phyloP scores from a whole-genome alignment of 2,888 invertebrate species.

The Drosophila multiciliata region DNA sequence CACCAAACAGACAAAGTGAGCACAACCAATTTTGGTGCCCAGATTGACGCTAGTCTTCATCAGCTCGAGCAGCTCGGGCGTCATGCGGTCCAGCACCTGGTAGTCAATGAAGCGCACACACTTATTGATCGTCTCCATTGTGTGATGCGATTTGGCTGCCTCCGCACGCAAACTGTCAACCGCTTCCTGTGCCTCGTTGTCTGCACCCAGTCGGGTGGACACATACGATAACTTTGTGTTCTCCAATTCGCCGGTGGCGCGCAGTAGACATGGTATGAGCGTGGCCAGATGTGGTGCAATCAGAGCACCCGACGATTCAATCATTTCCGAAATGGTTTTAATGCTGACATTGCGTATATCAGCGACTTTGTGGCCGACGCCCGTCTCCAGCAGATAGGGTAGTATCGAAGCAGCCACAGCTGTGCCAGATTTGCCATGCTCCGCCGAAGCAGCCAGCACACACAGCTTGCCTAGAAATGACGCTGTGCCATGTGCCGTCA shows the following conservation, averaged over 20 bases:
- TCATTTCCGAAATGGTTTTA: slow-evolving; percentile 93
- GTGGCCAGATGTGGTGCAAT: slow-evolving; percentile 92
- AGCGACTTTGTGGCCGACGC: slow-evolving; percentile 91
- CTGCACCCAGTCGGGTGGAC: slow-evolving; percentile 90
- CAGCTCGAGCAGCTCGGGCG: slow-evolving; percentile 92
- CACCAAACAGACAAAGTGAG: slow-evolving; percentile 91
- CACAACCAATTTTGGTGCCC: slow-evolving; percentile 93
- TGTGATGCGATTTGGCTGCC: slow-evolving; percentile 93
- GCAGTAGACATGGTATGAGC: slow-evolving; percentile 93
- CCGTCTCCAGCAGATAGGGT: slow-evolving; percentile 92
- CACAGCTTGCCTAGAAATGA: slow-evolving; percentile 91
- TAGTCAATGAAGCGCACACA: slow-evolving; percentile 91
- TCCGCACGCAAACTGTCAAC: slow-evolving; percentile 93
- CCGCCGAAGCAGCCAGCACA: slow-evolving; percentile 88
- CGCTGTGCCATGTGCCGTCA: slow-evolving; percentile 90
- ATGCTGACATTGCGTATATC: slow-evolving; percentile 93
- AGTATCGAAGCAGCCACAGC: slow-evolving; percentile 90
- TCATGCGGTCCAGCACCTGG: slow-evolving; percentile 90
- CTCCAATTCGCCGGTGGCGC: slow-evolving; percentile 95
- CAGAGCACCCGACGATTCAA: slow-evolving; percentile 91
- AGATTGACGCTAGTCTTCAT: slow-evolving; percentile 92
- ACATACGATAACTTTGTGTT: slow-evolving; percentile 91
- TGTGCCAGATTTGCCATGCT: slow-evolving; percentile 90
- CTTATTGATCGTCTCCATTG: slow-evolving; percentile 94
- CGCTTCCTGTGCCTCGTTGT: slow-evolving; percentile 90